A percentile compares a stretch with the other conserved stretches of the same genome.
phyloP scores from a whole-genome alignment of 2,888 invertebrate genomes.

The Chrysolina americana region DNA sequence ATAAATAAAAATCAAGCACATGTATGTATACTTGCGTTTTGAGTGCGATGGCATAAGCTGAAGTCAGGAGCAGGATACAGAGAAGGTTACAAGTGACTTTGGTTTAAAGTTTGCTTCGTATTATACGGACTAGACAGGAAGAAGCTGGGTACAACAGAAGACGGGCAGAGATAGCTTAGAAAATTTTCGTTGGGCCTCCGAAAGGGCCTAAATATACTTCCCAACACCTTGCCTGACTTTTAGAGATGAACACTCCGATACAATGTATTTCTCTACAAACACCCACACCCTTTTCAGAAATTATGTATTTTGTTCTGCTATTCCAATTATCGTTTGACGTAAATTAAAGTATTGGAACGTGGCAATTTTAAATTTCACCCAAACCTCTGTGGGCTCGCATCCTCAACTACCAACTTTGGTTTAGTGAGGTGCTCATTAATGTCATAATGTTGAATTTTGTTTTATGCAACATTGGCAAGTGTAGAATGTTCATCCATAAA shows the following conservation, averaged over 20 bases:
- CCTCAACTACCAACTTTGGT: neutral
- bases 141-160: slow-evolving; percentile 9
- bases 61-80: slow-evolving; percentile 42
- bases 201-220: neutral
- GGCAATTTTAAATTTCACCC: too few species aligned
- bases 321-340: too few species aligned
- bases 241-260: slow-evolving; percentile 12
- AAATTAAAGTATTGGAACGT: too few species aligned
- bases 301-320: too few species aligned
- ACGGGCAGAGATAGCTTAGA: neutral
- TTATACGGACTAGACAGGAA: slow-evolving; percentile 51
- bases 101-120: slow-evolving; percentile 49
- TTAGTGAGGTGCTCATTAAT: neutral
- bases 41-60: slow-evolving; percentile 61
- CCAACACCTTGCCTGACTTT: slow-evolving; percentile 11
- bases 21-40: slow-evolving; percentile 64
- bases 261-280: neutral
- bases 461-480: slow-evolving; percentile 21
- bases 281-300: too few species aligned
- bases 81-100: slow-evolving; percentile 55
- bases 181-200: neutral
- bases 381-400: too few species aligned
- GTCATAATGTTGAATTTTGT: neutral
- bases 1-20: slow-evolving; percentile 54
- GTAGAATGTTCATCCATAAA: slow-evolving; percentile 24